Evolutionary conservation across 2,113 vertebrate species (phyloP), one percentile per base, ranked within the genome.

Genomic region (Actinemys pallida): DNA sequence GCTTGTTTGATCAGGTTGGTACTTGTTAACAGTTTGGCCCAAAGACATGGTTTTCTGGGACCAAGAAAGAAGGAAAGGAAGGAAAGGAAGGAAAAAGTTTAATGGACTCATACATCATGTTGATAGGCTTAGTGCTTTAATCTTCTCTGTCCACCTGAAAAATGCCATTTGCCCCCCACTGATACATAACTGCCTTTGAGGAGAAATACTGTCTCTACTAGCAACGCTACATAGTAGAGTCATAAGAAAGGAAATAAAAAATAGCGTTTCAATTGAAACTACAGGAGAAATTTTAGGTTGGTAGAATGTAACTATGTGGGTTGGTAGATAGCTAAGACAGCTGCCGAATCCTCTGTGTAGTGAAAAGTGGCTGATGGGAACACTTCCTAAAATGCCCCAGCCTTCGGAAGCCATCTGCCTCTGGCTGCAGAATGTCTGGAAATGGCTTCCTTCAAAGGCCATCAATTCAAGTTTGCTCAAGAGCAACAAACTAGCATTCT

Each of bases 21-120:
- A 81, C 85, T 90, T 93, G 42, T 6, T 89, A 75, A 52, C 93
- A 95, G 49, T 39, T 90, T 86, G 47, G 17, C 14, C 83, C 90
- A 35, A 1, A 50, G 24, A 75, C 25, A 83, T n/a, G 22, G 11
- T 65, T 88, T 59, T 78, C 93, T 84, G 75, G 39, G 57, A 93
- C 85, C 89, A 91, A 56, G 47, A 84, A 90, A 97, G 39, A 95
- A 92, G 24, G 14, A 83, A 92, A 80, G 11, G 39, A 95, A 92
- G 24, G 14, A 83, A 92, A 80, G 11, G 69, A 80, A 92, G 79
- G 65, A 91, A 90, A 86, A 25, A 45, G 6, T 29, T 78, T 47
- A 75, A 2, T 12, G n/a, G 22, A 81, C 65, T 52, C 52, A 62
- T 92, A 92, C 88, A 62, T 5, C 16, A 20, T 11, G 5, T 53